Base-by-base conservation (phyloP, 2,797 vertebrate genomes). In the Leptoclinus maculatus region DNA sequence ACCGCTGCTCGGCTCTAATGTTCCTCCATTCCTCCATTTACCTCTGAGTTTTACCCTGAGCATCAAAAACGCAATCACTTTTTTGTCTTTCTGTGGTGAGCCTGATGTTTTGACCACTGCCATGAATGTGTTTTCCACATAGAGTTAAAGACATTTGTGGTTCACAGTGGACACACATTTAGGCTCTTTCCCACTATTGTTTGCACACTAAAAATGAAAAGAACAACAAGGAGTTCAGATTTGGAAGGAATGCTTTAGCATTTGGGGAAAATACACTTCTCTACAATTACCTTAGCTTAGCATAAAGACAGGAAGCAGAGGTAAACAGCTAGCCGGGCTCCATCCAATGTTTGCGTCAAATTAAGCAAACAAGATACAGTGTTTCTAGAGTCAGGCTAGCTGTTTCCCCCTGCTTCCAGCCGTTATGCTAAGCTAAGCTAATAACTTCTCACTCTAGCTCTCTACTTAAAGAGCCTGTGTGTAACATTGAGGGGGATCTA, bases 1-100 rank as follows among this genome's bases (percentile, higher is more conserved):
- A 4, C 45, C 49, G 17, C 43, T 43, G 76, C 71, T 71, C n/a
- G 1, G 25, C 76, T 80, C 56, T 72, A 63, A 64, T 57, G 64
- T 73, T 71, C 41, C 14, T 64, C 39, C 5, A 3, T 54, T 27
- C 51, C 19, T 73, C 60, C 11, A 6, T 69, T 78, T 59, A 1
- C 49, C 14, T 60, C 23, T 21, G 17, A 19, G 14, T 49, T 17
- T 39, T 3, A 29, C 5, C 17, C 6, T 54, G 10, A 3, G 8
- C 54, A 23, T 41, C 32, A 43, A 8, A 8, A 39, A 23, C 49
- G 19, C 49, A 62, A 25, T 38, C 7, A 29, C 7, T 21, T 65
- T 49, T 6, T 5, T 23, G n/a, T 2, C 25, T n/a, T 19, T 65
- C 65, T 25, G 13, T 3, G 13, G 0, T 6, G 4, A 19, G 23